Evolutionary conservation across 2,797 vertebrate genomes (phyloP).

Genomic region (Anisognathus igniventris): DNA sequence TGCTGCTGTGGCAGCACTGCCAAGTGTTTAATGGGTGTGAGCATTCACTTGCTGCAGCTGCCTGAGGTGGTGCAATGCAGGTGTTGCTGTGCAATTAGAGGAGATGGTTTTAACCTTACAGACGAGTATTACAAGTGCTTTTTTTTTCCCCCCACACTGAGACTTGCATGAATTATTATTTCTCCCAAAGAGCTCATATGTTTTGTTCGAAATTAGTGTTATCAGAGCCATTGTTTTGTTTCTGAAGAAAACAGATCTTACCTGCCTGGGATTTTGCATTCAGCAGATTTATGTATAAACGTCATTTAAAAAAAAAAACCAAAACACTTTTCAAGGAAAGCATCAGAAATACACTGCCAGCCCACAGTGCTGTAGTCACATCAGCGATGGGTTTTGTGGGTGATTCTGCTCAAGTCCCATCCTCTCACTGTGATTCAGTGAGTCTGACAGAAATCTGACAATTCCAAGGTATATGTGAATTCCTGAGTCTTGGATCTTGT

Average conservation of each 20-base stretch:
- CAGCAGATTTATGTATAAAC: background rate
- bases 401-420: accelerated
- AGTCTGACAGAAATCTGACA: background rate
- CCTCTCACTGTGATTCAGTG: background rate
- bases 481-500: background rate
- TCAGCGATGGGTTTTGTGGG: background rate
- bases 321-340: background rate
- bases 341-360: background rate
- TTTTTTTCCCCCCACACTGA: background rate
- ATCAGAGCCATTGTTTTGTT: background rate
- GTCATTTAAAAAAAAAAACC: accelerated
- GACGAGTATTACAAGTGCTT: background rate
- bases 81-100: constrained; percentile 2
- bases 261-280: background rate
- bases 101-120: background rate
- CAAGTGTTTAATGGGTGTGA: background rate
- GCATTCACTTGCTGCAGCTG: background rate
- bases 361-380: accelerated
- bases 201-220: background rate
- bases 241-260: background rate
- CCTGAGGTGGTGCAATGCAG: background rate
- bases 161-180: background rate
- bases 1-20: background rate
- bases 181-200: background rate
- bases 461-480: background rate